These are phyloP conservation scores for Caenorhabditis sinica DNA, from an alignment of 2,888 invertebrate genomes.

Conservation along the genomic window DNA sequence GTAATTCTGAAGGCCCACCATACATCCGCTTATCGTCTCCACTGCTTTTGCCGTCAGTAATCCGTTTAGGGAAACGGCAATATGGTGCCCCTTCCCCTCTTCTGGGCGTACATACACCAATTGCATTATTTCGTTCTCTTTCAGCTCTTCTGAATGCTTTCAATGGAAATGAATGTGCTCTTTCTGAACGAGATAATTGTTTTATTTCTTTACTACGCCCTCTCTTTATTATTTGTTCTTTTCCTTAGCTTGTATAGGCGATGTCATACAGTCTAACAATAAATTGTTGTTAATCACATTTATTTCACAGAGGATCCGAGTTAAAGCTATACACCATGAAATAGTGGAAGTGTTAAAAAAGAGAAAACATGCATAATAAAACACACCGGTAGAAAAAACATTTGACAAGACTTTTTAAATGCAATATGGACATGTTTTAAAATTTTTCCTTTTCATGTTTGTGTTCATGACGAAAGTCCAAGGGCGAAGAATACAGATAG, in stretches of 20 bases:
- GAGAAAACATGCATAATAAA: background rate
- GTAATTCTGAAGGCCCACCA: background rate
- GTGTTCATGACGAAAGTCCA: slow-evolving; percentile 1
- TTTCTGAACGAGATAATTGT: slow-evolving; percentile 23
- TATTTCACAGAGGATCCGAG: background rate
- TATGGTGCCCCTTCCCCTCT: slow-evolving; percentile 47
- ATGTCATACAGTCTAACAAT: background rate
- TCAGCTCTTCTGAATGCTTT: slow-evolving; percentile 31
- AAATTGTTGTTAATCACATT: background rate
- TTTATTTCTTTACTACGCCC: slow-evolving; percentile 8
- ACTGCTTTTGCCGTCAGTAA: slow-evolving; percentile 16
- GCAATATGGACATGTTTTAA: background rate
- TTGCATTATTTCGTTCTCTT: slow-evolving; percentile 48
- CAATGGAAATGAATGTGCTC: slow-evolving; percentile 48
- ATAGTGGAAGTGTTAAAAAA: background rate
- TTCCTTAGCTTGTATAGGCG: background rate
- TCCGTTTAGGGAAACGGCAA: slow-evolving; percentile 49
- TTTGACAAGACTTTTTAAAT: slow-evolving; percentile 32
- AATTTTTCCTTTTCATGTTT: too few species aligned
- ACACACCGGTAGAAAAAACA: slow-evolving; percentile 39
- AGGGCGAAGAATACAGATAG: slow-evolving; percentile 52
- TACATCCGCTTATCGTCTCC: slow-evolving; percentile 40
- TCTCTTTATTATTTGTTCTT: slow-evolving; percentile 29
- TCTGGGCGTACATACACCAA: slow-evolving; percentile 12
- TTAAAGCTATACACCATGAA: too few species aligned